These are phyloP conservation scores for Gallinago solitaria DNA, from an alignment of 2,797 vertebrate genomes.

Conservation along the genomic window DNA sequence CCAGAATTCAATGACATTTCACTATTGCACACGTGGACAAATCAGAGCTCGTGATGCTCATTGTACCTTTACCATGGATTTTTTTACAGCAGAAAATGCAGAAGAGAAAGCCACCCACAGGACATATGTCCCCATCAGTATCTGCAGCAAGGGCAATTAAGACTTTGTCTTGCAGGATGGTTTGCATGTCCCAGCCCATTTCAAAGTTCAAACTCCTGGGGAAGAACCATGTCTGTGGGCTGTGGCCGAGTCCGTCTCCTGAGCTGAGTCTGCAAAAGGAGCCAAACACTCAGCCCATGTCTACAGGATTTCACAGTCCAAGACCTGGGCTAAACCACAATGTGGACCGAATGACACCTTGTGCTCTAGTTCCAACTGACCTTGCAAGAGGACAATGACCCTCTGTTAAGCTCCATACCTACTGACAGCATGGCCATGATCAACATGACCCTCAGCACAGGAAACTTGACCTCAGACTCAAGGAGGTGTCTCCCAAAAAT, in stretches of 20 bases:
- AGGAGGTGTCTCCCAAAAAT: background rate
- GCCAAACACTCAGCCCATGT: background rate
- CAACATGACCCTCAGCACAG: background rate
- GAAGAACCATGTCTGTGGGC: background rate
- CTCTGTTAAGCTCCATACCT: background rate
- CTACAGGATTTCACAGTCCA: background rate
- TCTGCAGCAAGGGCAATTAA: background rate
- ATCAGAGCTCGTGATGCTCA: background rate
- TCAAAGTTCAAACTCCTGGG: background rate
- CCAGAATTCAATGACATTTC: background rate
- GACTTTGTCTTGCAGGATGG: background rate
- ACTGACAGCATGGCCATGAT: background rate
- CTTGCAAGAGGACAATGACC: background rate
- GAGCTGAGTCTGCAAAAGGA: background rate
- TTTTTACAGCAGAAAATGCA: background rate
- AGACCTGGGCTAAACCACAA: background rate
- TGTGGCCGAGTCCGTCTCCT: background rate
- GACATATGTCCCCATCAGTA: background rate
- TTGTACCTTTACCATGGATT: background rate
- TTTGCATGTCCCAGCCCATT: background rate
- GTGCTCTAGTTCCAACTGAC: background rate
- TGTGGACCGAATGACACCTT: rapidly evolving
- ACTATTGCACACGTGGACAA: background rate
- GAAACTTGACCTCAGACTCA: background rate
- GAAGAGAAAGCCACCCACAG: background rate